A percentile compares a stretch with the other conserved stretches of the same genome.
Conservation (phyloP, 1,140 invertebrate species). For the Drosophila ogumai region DNA sequence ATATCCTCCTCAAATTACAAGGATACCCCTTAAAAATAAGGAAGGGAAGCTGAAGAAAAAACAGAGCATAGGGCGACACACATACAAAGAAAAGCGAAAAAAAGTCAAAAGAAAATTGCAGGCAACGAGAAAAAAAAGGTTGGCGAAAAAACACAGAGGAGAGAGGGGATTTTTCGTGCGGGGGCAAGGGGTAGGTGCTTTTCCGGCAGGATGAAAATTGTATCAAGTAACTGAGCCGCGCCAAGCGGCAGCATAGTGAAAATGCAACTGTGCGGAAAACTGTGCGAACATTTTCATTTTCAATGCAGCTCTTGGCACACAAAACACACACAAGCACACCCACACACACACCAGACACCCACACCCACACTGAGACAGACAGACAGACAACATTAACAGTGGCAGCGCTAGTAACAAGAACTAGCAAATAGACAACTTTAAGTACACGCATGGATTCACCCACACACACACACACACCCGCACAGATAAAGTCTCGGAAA, state of each 20-base stretch:
- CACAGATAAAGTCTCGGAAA: slow-evolving; percentile 17
- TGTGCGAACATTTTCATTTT: slow-evolving; percentile 83
- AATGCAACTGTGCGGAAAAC: slow-evolving; percentile 83
- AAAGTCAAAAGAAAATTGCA: slow-evolving; percentile 33
- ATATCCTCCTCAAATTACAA: neutral
- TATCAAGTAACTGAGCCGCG: slow-evolving; percentile 82
- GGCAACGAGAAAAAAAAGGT: slow-evolving; percentile 10
- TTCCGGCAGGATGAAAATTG: slow-evolving; percentile 52
- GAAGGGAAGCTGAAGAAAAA: slow-evolving; percentile 26
- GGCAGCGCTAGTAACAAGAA: slow-evolving; percentile 43
- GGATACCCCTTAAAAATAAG: slow-evolving; percentile 2
- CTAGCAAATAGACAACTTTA: slow-evolving; percentile 81
- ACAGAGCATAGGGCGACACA: slow-evolving; percentile 60
- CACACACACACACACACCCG: slow-evolving; percentile 17
- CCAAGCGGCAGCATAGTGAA: slow-evolving; percentile 76
- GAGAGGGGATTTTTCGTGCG: neutral
- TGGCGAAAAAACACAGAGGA: neutral
- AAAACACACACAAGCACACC: slow-evolving; percentile 28
- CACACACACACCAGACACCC: slow-evolving; percentile 21
- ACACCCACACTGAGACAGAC: slow-evolving; percentile 11
- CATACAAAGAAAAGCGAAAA: slow-evolving; percentile 11
- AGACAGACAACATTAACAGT: slow-evolving; percentile 37
- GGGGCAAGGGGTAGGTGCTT: neutral
- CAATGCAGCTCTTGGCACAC: slow-evolving; percentile 77
- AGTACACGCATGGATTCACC: slow-evolving; percentile 61